Conservation (phyloP, 2,888 invertebrate species). For the Macrophya annulata region DNA sequence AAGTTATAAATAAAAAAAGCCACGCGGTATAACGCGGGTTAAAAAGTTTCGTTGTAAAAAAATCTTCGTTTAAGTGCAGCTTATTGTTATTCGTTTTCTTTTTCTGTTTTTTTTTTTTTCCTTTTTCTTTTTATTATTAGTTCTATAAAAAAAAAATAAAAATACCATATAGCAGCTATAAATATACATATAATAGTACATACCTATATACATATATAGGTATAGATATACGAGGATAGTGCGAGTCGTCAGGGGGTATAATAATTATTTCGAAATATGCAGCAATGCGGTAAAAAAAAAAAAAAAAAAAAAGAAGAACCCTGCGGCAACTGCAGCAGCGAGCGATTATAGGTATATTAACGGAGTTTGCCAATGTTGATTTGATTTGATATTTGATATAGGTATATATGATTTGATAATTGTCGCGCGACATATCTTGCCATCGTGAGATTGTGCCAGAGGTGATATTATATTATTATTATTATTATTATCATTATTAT, state of each 20-base stretch:
- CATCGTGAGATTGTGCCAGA: slow-evolving; percentile 80
- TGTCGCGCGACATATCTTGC: slow-evolving; percentile 77
- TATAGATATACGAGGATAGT: slow-evolving; percentile 8
- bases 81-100: not conserved
- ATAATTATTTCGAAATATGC: slow-evolving; percentile 6
- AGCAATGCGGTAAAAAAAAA: not conserved
- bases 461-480: slow-evolving; percentile 80
- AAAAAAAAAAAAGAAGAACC: not conserved
- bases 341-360: too few species aligned
- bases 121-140: not conserved
- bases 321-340: not conserved
- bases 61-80: not conserved
- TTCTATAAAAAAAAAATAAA: slow-evolving; percentile 8
- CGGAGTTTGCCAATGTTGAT: not conserved
- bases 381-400: slow-evolving; percentile 54
- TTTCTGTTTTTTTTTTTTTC: not conserved
- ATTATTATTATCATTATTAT: slow-evolving; percentile 17
- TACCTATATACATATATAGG: not conserved
- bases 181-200: not conserved
- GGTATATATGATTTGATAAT: slow-evolving; percentile 56
- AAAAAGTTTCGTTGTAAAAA: slow-evolving; percentile 33
- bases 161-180: not conserved
- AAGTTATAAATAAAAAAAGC: not conserved
- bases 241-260: slow-evolving; percentile 2
- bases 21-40: not conserved